phyloP scores from a whole-genome alignment of 2,888 invertebrate species.

The Invenusta paracnida region DNA sequence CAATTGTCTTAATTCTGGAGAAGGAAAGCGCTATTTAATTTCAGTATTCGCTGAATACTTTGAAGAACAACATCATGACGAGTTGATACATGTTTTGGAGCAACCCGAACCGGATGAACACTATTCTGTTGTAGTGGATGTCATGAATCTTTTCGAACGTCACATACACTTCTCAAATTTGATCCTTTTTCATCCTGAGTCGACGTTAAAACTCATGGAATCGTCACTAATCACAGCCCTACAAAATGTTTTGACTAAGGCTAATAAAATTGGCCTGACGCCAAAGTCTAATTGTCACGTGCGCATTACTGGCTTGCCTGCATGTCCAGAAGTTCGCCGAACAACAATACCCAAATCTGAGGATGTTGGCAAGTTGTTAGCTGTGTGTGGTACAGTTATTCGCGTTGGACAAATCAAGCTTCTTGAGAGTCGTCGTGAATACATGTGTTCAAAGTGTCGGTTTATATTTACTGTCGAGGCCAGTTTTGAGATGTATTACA shows the following conservation, averaged over 20 bases:
- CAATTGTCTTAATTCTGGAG: neutral
- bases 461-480: constrained; percentile 67
- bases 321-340: constrained; percentile 69
- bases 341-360: constrained; percentile 69
- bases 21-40: constrained; percentile 56
- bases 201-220: constrained; percentile 68
- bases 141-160: constrained; percentile 63
- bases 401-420: constrained; percentile 72
- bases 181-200: constrained; percentile 68
- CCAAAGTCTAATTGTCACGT: constrained; percentile 70
- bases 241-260: constrained; percentile 61
- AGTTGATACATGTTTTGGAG: constrained; percentile 67
- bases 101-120: constrained; percentile 66
- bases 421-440: constrained; percentile 72
- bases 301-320: constrained; percentile 67
- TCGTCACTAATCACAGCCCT: constrained; percentile 61
- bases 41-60: constrained; percentile 63
- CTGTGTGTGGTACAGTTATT: constrained; percentile 70
- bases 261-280: constrained; percentile 49
- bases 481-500: constrained; percentile 68
- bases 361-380: constrained; percentile 71
- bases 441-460: constrained; percentile 74
- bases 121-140: constrained; percentile 60
- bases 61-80: constrained; percentile 65
- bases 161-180: constrained; percentile 69